phyloP scores from a whole-genome alignment of 2,113 vertebrate genomes.

The Pelecanoides urinatrix region DNA sequence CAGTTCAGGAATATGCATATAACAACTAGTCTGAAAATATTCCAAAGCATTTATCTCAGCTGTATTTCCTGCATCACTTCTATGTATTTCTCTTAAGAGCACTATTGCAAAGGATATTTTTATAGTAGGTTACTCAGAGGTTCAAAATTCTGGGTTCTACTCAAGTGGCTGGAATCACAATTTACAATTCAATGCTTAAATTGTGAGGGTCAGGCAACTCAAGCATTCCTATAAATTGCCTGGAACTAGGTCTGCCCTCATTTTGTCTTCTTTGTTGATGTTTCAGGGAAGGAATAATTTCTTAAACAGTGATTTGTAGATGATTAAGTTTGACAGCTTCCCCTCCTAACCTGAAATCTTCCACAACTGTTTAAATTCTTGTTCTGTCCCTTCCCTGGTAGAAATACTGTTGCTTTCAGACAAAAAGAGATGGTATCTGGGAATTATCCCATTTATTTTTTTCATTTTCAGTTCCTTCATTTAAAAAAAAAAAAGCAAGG shows the following conservation, averaged over 20 bases:
- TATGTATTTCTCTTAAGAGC: neutral
- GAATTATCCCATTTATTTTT: neutral
- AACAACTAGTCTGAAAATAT: slow-evolving; percentile 7
- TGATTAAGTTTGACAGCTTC: neutral
- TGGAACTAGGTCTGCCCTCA: neutral
- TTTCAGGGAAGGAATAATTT: neutral
- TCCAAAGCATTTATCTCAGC: neutral
- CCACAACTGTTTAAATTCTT: neutral
- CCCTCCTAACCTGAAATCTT: neutral
- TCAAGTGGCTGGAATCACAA: neutral
- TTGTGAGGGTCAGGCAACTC: neutral
- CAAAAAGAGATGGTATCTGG: neutral
- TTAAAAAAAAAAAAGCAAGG: neutral
- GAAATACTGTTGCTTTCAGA: neutral
- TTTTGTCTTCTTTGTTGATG: neutral
- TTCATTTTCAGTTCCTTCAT: neutral
- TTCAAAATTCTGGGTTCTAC: neutral
- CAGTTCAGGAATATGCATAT: neutral
- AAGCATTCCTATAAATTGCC: neutral
- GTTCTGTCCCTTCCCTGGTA: neutral
- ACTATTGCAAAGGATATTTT: neutral
- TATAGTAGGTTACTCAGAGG: neutral
- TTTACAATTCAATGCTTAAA: neutral
- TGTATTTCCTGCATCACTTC: neutral
- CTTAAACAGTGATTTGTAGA: neutral